These are phyloP conservation scores for Latheticus oryzae DNA, from an alignment of 2,888 invertebrate species.

Conservation along the genomic window DNA sequence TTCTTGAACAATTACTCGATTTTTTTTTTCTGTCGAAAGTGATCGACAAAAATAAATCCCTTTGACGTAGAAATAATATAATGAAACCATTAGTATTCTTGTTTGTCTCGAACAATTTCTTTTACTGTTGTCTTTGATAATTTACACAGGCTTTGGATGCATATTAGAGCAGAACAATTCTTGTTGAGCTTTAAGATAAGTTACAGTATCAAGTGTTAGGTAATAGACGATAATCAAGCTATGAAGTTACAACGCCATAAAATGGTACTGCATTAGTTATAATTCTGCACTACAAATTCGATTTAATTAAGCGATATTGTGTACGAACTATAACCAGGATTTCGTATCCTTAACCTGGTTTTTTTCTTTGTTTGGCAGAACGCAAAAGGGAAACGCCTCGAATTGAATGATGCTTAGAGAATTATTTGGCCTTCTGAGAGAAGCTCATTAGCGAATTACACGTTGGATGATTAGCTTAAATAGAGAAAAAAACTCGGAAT, in stretches of 20 bases:
- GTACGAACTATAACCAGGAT: not conserved
- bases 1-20: constrained; percentile 21
- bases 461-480: too few species aligned
- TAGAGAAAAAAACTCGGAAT: too few species aligned
- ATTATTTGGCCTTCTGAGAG: too few species aligned
- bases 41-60: constrained; percentile 2
- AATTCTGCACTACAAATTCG: constrained; percentile 2
- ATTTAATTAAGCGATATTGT: constrained; percentile 21
- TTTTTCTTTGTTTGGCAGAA: too few species aligned
- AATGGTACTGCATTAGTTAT: constrained; percentile 13
- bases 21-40: constrained; percentile 17
- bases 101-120: constrained; percentile 17
- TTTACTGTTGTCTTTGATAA: constrained; percentile 15
- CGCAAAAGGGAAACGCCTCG: too few species aligned
- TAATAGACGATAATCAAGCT: constrained; percentile 5
- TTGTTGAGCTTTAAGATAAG: constrained; percentile 1
- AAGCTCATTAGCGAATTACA: too few species aligned
- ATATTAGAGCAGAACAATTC: constrained; percentile 17
- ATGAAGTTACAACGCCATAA: constrained; percentile 11
- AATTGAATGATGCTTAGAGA: too few species aligned
- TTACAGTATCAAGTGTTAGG: not conserved
- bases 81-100: constrained; percentile 27
- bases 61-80: not conserved
- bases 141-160: constrained; percentile 1
- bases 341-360: constrained; percentile 17